phyloP scores from a whole-genome alignment of 2,797 vertebrate species.

The Argya squamiceps region DNA sequence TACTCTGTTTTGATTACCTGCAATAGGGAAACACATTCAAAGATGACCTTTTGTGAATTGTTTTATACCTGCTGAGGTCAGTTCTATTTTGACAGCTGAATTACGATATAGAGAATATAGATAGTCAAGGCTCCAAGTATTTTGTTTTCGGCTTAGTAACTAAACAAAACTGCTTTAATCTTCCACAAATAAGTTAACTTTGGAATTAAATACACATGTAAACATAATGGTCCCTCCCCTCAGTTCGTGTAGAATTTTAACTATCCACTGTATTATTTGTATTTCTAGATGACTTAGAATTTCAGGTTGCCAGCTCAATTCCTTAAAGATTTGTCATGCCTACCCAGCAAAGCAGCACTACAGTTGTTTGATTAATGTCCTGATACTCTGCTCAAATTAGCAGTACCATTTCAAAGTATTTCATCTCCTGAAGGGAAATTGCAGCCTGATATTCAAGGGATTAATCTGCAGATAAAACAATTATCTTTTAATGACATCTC shows the following conservation, averaged over 20 bases:
- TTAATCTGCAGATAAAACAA: slow-evolving; percentile 36
- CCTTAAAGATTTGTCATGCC: not conserved
- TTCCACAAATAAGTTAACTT: not conserved
- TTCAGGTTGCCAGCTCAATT: not conserved
- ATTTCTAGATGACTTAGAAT: slow-evolving; percentile 6
- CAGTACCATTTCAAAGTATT: slow-evolving; percentile 34
- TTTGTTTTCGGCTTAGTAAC: not conserved
- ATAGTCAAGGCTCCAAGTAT: not conserved
- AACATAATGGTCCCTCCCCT: not conserved
- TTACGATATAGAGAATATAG: not conserved
- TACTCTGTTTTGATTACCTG: not conserved
- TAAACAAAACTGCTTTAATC: not conserved
- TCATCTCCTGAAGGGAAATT: slow-evolving; percentile 34
- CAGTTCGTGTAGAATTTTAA: not conserved
- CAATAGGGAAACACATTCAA: slow-evolving; percentile 6
- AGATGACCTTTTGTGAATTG: not conserved
- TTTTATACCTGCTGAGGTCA: not conserved
- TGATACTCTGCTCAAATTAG: slow-evolving; percentile 26
- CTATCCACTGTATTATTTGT: not conserved
- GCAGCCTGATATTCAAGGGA: slow-evolving; percentile 22
- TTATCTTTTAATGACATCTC: slow-evolving; percentile 49
- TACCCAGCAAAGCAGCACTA: not conserved
- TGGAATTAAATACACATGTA: not conserved
- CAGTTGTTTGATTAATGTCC: not conserved
- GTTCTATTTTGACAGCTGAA: not conserved